A percentile compares a stretch with the other conserved stretches of the same genome.
These are phyloP conservation scores for Seriola quinqueradiata DNA, from an alignment of 2,113 vertebrate species.

Conservation along the genomic window DNA sequence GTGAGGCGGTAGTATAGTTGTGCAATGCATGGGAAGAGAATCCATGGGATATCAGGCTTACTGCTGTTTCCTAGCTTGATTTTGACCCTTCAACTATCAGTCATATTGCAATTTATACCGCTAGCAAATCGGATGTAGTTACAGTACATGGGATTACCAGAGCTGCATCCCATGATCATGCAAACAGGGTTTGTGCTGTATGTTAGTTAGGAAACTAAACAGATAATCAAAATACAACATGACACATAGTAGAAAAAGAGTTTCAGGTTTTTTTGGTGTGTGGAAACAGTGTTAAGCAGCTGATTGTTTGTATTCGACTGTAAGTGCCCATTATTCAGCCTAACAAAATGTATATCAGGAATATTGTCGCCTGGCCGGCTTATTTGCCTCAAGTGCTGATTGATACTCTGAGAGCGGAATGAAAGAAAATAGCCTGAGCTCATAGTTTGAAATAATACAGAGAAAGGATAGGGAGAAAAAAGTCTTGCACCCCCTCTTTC, in stretches of 20 bases:
- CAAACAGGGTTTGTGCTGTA: background rate
- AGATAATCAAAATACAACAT: background rate
- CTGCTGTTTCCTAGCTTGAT: background rate
- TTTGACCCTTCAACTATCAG: conserved; percentile 13
- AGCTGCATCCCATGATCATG: conserved; percentile 27
- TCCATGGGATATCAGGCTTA: background rate
- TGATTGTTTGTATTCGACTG: conserved; percentile 54
- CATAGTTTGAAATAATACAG: conserved; percentile 63
- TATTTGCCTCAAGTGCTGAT: conserved; percentile 67
- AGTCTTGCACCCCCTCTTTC: conserved; percentile 44
- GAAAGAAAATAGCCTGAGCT: conserved; percentile 67
- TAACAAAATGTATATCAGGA: conserved; percentile 67
- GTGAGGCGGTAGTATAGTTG: no score
- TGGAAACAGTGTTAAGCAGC: conserved; percentile 35
- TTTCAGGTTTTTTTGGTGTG: conserved; percentile 1
- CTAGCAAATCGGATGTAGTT: conserved; percentile 48
- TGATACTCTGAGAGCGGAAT: conserved; percentile 63
- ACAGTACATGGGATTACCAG: conserved; percentile 27
- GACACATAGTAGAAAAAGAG: background rate
- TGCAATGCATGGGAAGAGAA: no score
- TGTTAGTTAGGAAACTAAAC: background rate
- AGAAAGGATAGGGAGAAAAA: conserved; percentile 11
- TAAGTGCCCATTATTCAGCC: conserved; percentile 59
- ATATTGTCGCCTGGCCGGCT: conserved; percentile 56
- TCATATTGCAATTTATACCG: conserved; percentile 40